Evolutionary conservation across 2,888 invertebrate species (phyloP).

Genomic region (Nephrocerus scutellatus): DNA sequence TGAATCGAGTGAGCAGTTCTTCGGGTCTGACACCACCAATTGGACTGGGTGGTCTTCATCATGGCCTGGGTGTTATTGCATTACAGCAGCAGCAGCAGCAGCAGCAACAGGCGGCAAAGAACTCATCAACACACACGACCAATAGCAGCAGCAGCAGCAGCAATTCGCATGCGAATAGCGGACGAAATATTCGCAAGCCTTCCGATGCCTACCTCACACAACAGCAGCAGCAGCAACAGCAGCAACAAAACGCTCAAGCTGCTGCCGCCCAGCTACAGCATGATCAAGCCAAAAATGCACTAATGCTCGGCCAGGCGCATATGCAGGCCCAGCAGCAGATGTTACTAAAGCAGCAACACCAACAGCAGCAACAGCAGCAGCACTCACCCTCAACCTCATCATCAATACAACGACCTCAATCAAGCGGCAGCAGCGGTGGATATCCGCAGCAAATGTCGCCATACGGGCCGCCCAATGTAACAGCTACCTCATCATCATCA

Average conservation of each 20-base stretch:
- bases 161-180: constrained; percentile 21
- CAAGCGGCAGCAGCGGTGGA: constrained; percentile 21
- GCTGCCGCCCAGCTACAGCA: constrained; percentile 31
- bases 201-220: constrained; percentile 26
- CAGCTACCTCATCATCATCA: constrained; percentile 40
- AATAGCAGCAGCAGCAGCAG: constrained; percentile 44
- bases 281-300: constrained; percentile 30
- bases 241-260: constrained; percentile 16
- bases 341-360: too few species aligned
- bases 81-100: constrained; percentile 50
- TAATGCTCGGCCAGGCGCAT: too few species aligned
- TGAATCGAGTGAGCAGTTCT: constrained; percentile 33
- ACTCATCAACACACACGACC: constrained; percentile 32
- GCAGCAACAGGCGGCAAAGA: constrained; percentile 18
- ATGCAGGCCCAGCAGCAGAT: too few species aligned
- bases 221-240: constrained; percentile 33
- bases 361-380: constrained; percentile 21
- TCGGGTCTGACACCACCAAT: too few species aligned
- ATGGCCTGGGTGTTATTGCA: constrained; percentile 22
- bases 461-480: constrained; percentile 30
- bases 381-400: constrained; percentile 27
- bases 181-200: constrained; percentile 21
- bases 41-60: constrained; percentile 16
- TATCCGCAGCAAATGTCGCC: constrained; percentile 24
- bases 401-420: constrained; percentile 27